Conservation (phyloP, 2,113 vertebrate genomes). For the Montifringilla adamsi region DNA sequence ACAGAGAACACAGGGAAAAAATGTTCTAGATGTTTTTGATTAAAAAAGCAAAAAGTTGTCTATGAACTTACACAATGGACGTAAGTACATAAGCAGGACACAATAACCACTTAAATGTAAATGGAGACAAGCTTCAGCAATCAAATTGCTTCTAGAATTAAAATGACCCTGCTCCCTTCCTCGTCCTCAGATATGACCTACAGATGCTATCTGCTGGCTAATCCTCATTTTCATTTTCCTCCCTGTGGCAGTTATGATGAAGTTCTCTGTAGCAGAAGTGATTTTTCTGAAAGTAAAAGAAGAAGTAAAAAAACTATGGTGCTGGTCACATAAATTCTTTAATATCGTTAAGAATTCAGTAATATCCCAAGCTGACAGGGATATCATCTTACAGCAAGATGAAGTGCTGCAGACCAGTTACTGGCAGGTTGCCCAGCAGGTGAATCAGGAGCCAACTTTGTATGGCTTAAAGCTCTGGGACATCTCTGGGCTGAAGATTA, state of each 20-base stretch:
- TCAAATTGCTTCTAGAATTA: slow-evolving; percentile 29
- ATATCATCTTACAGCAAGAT: background rate
- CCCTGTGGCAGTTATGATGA: background rate
- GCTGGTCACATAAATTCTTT: background rate
- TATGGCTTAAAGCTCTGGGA: background rate
- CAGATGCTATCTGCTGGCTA: background rate
- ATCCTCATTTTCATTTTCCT: background rate
- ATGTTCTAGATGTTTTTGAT: background rate
- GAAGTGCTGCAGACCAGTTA: background rate
- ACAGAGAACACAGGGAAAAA: background rate
- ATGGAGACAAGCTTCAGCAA: slow-evolving; percentile 1
- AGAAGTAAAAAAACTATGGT: background rate
- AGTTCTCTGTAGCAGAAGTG: background rate
- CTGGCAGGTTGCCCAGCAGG: background rate
- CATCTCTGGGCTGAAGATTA: background rate
- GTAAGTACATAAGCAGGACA: background rate
- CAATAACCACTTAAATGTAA: slow-evolving; percentile 20
- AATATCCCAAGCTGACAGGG: background rate
- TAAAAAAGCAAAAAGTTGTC: background rate
- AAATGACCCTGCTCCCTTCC: background rate
- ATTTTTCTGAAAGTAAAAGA: background rate
- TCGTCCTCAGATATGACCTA: background rate
- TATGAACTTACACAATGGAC: background rate
- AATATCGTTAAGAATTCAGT: background rate
- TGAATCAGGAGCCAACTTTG: background rate